A percentile compares a stretch with the other conserved stretches of the same genome.
phyloP scores from a whole-genome alignment of 2,797 vertebrate genomes.

The Okamejei kenojei region DNA sequence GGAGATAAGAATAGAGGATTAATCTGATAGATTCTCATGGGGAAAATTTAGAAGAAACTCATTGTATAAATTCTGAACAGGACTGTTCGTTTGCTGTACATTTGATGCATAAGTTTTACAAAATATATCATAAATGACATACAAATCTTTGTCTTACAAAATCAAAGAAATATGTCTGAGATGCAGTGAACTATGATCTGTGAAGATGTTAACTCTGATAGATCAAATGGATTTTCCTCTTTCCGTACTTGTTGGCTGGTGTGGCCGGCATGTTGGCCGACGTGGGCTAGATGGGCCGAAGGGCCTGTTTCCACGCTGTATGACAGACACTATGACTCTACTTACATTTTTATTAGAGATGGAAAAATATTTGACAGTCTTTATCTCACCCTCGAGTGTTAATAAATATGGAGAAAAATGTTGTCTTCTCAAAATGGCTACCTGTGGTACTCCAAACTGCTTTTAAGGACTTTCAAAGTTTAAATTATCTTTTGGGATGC shows the following conservation, averaged over 20 bases:
- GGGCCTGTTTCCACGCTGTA: too few species aligned
- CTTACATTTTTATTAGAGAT: background rate
- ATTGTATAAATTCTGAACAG: too few species aligned
- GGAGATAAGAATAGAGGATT: too few species aligned
- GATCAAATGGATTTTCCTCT: background rate
- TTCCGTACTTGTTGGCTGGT: background rate
- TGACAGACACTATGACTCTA: too few species aligned
- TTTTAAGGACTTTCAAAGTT: background rate
- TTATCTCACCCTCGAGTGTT: background rate
- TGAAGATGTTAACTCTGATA: background rate
- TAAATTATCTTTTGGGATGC: background rate
- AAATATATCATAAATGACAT: background rate
- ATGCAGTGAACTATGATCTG: background rate
- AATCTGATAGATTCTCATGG: too few species aligned
- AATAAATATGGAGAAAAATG: background rate
- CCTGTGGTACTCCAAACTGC: background rate
- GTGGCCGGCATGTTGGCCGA: too few species aligned
- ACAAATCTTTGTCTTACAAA: background rate
- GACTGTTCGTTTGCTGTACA: too few species aligned
- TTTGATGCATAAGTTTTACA: background rate
- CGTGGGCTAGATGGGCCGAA: too few species aligned
- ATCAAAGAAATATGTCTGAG: background rate
- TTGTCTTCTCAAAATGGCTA: background rate
- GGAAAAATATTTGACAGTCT: background rate
- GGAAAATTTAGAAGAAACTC: too few species aligned